Conservation (phyloP, 2,113 vertebrate species). For the Thryonomys swinderianus region DNA sequence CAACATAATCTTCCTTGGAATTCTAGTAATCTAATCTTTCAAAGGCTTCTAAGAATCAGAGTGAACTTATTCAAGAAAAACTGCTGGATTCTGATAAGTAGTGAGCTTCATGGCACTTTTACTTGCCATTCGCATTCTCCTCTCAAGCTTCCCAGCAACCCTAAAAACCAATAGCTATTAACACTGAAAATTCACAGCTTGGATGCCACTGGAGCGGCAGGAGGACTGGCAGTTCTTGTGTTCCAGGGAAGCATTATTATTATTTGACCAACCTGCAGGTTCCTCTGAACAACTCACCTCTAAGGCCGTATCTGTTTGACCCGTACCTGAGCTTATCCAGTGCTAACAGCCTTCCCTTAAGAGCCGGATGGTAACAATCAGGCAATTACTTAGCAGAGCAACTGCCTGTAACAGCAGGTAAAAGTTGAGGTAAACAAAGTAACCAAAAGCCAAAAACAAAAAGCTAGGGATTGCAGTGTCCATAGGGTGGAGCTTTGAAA, state of each 20-base stretch:
- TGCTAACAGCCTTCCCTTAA: neutral
- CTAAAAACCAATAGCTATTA: neutral
- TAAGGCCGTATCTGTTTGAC: neutral
- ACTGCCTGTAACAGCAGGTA: neutral
- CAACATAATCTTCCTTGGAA: neutral
- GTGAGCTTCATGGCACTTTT: neutral
- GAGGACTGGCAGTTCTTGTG: neutral
- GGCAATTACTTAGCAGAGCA: neutral
- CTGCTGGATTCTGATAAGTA: neutral
- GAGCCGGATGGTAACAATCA: neutral
- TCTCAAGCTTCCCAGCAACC: neutral
- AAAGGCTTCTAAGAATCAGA: neutral
- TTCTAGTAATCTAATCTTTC: neutral
- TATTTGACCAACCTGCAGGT: neutral
- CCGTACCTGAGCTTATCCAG: neutral
- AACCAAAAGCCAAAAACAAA: conserved; percentile 21
- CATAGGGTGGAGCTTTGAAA: neutral
- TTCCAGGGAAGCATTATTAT: neutral
- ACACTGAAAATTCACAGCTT: neutral
- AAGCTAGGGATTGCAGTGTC: neutral
- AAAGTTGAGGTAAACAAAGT: neutral
- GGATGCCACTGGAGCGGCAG: neutral
- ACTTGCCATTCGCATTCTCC: neutral
- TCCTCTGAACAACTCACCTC: neutral
- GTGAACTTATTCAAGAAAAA: conserved; percentile 36